Percentiles rank a stretch among this genome's conserved stretches.
Evolutionary conservation across 2,888 invertebrate genomes (phyloP).

Genomic region (Koerneria pararmatus): DNA sequence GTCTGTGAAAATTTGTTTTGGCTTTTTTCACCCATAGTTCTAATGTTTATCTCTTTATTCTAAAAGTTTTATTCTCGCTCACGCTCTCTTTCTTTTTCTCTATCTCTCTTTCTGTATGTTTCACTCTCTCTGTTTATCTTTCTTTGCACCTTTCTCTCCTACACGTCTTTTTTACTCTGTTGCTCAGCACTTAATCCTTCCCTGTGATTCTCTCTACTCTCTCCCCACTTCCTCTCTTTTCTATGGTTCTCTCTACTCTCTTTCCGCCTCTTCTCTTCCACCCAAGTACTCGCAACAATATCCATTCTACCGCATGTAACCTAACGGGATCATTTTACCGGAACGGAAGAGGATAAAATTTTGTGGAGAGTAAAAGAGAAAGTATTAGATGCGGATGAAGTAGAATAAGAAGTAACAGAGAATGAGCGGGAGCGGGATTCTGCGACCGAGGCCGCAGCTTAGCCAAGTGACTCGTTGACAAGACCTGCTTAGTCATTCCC

Average conservation of each 20-base stretch:
- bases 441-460: too few relatives aligned
- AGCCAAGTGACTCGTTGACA: too few relatives aligned
- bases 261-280: background rate
- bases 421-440: too few relatives aligned
- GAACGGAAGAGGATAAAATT: too few relatives aligned
- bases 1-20: background rate
- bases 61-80: constrained; percentile 6
- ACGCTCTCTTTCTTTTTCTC: constrained; percentile 11
- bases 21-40: constrained; percentile 2
- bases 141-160: background rate
- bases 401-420: too few relatives aligned
- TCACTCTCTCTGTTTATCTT: constrained; percentile 7
- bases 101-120: constrained; percentile 10
- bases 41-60: constrained; percentile 8
- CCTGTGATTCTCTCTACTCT: background rate
- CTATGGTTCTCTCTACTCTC: constrained; percentile 1
- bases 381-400: too few relatives aligned
- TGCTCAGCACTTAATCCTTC: background rate
- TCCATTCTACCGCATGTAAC: too few relatives aligned
- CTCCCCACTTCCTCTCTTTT: background rate
- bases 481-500: too few relatives aligned
- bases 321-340: too few relatives aligned
- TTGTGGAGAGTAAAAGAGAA: too few relatives aligned
- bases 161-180: background rate
- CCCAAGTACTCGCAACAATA: background rate